Evolutionary conservation across 2,113 vertebrate genomes (phyloP).

Genomic region (Oncorhynchus tshawytscha): DNA sequence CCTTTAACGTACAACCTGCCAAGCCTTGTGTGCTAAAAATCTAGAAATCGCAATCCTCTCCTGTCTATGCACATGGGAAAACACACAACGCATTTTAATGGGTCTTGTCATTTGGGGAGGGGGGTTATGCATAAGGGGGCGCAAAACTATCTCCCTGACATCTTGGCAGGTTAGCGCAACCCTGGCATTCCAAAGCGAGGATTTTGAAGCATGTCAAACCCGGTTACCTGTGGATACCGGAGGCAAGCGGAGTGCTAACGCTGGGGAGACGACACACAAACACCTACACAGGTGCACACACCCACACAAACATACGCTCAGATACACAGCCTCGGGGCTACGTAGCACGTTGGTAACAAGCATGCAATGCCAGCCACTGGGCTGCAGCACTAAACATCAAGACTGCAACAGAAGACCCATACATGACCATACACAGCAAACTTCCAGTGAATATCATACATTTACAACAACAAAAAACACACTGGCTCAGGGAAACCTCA

Average conservation of each 20-base stretch:
- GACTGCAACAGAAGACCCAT: background rate
- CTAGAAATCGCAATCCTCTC: background rate
- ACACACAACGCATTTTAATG: background rate
- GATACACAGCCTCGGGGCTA: background rate
- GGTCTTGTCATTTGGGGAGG: background rate
- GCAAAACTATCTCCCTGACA: background rate
- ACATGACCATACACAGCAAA: too few species aligned
- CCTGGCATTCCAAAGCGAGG: background rate
- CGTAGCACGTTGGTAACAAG: background rate
- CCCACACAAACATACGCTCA: constrained; percentile 5
- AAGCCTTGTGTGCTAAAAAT: constrained; percentile 31
- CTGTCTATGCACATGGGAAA: background rate
- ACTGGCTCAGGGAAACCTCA: too few species aligned
- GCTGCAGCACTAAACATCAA: too few species aligned
- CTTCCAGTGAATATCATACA: too few species aligned
- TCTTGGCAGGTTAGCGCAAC: background rate
- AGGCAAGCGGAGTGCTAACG: background rate
- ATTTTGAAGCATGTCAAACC: constrained; percentile 4
- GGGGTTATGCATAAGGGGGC: background rate
- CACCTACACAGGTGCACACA: constrained; percentile 14
- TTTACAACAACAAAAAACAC: too few species aligned
- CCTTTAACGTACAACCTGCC: constrained; percentile 37
- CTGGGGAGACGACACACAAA: background rate
- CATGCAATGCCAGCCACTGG: background rate
- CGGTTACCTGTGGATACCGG: constrained; percentile 5